Percentiles rank a stretch among this genome's conserved stretches.
phyloP scores from a whole-genome alignment of 1,140 invertebrate genomes.

The Zaprionus tsacasi region DNA sequence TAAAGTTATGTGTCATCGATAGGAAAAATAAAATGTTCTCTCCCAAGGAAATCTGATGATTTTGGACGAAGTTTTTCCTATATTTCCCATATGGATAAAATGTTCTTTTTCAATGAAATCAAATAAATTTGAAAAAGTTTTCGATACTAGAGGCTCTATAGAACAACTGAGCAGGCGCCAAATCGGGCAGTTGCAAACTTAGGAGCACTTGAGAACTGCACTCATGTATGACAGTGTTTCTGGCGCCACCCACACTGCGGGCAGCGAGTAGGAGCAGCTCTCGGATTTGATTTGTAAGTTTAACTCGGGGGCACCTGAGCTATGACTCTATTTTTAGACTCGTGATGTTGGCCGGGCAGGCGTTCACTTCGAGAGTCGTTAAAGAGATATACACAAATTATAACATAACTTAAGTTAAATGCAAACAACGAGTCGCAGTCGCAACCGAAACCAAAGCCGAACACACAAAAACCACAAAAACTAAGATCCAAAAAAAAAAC shows the following conservation, averaged over 20 bases:
- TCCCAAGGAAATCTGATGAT: too few relatives aligned
- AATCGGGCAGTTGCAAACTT: not conserved
- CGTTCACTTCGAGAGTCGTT: constrained; percentile 67
- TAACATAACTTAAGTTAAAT: constrained; percentile 66
- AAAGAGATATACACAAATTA: constrained; percentile 72
- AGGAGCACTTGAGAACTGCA: constrained; percentile 7
- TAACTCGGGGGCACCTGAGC: constrained; percentile 53
- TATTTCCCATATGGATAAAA: too few relatives aligned
- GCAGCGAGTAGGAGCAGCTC: not conserved
- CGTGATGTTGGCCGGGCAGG: constrained; percentile 58
- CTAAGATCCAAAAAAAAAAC: constrained; percentile 24
- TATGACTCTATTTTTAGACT: constrained; percentile 68
- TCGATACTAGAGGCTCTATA: too few relatives aligned
- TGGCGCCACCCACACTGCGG: constrained; percentile 13
- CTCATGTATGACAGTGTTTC: constrained; percentile 7
- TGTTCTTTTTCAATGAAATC: too few relatives aligned
- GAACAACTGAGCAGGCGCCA: not conserved
- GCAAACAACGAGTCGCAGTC: constrained; percentile 54
- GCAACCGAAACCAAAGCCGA: constrained; percentile 31
- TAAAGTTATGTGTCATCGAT: too few relatives aligned
- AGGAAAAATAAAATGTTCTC: too few relatives aligned
- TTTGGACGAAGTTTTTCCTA: too few relatives aligned
- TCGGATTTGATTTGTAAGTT: constrained; percentile 8
- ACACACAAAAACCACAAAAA: not conserved
- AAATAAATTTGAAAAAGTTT: too few relatives aligned